Percentiles rank a stretch among this genome's conserved stretches.
Conservation (phyloP, 2,113 vertebrate genomes). For the Psilopogon haemacephalus region DNA sequence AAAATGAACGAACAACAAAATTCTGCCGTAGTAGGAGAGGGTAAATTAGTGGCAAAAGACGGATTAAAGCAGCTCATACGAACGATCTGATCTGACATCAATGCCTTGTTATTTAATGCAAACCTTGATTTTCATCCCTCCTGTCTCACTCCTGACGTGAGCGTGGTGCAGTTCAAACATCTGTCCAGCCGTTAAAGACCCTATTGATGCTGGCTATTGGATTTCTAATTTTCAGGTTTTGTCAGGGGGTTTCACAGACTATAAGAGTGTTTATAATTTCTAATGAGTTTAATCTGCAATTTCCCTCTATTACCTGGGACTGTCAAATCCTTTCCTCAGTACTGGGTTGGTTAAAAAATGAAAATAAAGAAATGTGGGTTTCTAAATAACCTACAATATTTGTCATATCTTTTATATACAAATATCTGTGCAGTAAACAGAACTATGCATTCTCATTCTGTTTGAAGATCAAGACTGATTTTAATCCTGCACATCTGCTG, state of each 20-base stretch:
- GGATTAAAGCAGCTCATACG: conserved; percentile 37
- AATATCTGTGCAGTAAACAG: conserved; percentile 25
- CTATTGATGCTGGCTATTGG: conserved; percentile 58
- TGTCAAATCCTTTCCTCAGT: conserved; percentile 21
- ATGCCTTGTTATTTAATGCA: conserved; percentile 64
- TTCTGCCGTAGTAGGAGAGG: not conserved
- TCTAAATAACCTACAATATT: conserved; percentile 31
- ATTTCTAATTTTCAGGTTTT: conserved; percentile 74
- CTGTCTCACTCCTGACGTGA: conserved; percentile 61
- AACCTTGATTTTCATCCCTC: conserved; percentile 68
- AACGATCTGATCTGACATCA: conserved; percentile 33
- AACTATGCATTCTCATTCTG: conserved; percentile 43
- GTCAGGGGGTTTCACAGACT: conserved; percentile 49
- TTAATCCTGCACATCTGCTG: conserved; percentile 25
- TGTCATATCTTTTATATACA: conserved; percentile 50
- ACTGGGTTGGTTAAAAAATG: not conserved
- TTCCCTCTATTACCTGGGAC: conserved; percentile 36
- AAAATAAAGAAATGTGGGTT: not conserved
- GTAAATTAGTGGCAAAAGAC: conserved; percentile 9
- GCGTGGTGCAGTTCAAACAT: conserved; percentile 66
- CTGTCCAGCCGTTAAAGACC: conserved; percentile 67
- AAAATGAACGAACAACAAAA: conserved; percentile 7
- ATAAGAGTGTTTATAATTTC: conserved; percentile 60
- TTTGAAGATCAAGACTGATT: conserved; percentile 58
- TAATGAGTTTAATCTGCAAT: conserved; percentile 57